Evolutionary conservation across 2,888 invertebrate genomes (phyloP), one percentile per base, ranked within the genome.

Genomic region (Eristalinus sepulchralis): DNA sequence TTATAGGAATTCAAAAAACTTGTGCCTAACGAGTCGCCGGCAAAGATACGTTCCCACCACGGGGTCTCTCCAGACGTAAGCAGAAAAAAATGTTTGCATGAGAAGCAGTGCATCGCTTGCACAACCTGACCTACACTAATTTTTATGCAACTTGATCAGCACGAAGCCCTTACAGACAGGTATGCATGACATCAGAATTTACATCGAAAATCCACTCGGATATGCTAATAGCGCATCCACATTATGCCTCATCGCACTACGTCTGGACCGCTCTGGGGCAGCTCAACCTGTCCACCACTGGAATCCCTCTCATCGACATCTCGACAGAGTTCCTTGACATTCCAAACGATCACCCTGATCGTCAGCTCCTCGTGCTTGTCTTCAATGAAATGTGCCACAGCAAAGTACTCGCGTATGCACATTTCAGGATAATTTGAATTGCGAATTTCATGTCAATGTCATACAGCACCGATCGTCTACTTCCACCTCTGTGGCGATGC

Each of bases 371-470:
- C 17, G n/a, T 67, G 57, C 67, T 53, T 81, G 66, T 64, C 73
- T 60, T 75, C 73, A 79, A 86, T 78, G 78, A 75, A 86, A 82
- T 72, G 59, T 70, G 57, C 72, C 66, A 55, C 77, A 76, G 62
- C 57, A 36, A 77, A 80, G 80, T 39, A 39, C 47, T 47, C 47
- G 47, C 5, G 72, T 81, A 85, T 81, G 76, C 68, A 85, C 84
- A 72, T 81, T 67, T 72, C 77, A 82, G 33, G n/a, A 67, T 68
- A 91, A 89, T 91, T 91, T 91, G 92, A 91, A 91, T 91, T 91
- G 90, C 91, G 90, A 91, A 90, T 89, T 89, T 80, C 81, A 75
- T 83, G 86, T 86, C 86, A 86, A 77, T 86, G 86, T 86, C 86
- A 86, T 86, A 79, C 86, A 71, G 85, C 77, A 85, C 83, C 67